Conservation (phyloP, 2,797 vertebrate genomes). For the Pseudochaenichthys georgianus region DNA sequence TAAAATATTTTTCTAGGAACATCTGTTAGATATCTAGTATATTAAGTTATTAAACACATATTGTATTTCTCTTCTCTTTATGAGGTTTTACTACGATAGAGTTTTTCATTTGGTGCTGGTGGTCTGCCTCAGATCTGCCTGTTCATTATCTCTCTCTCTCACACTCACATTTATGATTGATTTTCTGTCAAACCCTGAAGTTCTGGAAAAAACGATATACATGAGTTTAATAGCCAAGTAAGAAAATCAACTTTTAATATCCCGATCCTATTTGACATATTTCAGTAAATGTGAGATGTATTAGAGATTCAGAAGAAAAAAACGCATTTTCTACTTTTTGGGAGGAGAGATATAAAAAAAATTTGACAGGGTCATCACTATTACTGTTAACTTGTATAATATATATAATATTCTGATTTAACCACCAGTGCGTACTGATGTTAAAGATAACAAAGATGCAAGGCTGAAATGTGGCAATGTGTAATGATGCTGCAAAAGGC, state of each 20-base stretch:
- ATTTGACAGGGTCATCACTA: no score
- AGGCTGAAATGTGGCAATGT: no score
- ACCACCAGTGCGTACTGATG: no score
- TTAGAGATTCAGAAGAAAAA: background rate
- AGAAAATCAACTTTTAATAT: slow-evolving; percentile 3
- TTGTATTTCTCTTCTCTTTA: background rate
- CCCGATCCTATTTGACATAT: background rate
- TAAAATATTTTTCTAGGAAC: background rate
- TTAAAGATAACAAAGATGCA: no score
- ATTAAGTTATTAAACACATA: no score
- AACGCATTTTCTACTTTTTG: no score
- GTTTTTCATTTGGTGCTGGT: background rate
- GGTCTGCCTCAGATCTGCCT: background rate
- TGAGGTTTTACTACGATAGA: background rate
- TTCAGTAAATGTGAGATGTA: background rate
- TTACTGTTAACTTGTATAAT: no score
- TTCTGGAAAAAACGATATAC: slow-evolving; percentile 2
- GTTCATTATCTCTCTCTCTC: background rate
- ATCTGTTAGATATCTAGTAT: background rate
- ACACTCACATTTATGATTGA: slow-evolving; percentile 7
- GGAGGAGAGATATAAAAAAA: no score
- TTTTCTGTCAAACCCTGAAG: slow-evolving; percentile 15
- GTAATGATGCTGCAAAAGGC: no score
- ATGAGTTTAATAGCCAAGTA: background rate
- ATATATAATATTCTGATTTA: no score